These are phyloP conservation scores for Bos indicus DNA, from an alignment of 2,113 vertebrate genomes.

Conservation along the genomic window DNA sequence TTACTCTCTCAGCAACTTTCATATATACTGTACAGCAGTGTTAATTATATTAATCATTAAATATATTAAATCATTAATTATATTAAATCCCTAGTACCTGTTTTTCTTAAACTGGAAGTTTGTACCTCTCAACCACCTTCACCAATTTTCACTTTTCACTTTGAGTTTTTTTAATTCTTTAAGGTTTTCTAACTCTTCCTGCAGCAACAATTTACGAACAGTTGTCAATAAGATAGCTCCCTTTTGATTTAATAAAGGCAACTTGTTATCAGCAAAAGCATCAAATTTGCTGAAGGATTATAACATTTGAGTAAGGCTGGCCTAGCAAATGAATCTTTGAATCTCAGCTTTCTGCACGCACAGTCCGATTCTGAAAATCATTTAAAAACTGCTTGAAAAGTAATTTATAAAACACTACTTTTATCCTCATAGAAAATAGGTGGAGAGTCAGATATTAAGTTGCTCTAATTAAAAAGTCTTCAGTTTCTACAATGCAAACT, in stretches of 20 bases:
- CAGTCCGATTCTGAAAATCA: background rate
- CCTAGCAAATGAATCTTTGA: background rate
- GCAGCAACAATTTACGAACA: background rate
- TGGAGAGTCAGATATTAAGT: background rate
- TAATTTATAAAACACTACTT: background rate
- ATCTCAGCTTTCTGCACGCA: background rate
- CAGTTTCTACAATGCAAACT: background rate
- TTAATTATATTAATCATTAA: background rate
- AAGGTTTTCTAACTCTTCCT: background rate
- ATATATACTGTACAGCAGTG: background rate
- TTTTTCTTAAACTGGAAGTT: background rate
- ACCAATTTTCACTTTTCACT: background rate
- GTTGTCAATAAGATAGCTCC: background rate
- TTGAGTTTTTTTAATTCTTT: background rate
- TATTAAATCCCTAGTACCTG: background rate
- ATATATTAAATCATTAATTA: background rate
- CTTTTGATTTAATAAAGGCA: background rate
- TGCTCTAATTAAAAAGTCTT: background rate
- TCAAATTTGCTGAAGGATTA: background rate
- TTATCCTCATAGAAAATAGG: background rate
- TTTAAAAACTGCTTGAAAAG: background rate
- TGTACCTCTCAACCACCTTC: background rate
- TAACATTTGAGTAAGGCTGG: background rate
- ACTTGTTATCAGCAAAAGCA: background rate
- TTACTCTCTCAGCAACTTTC: background rate